Evolutionary conservation across 2,797 vertebrate species (phyloP).

Genomic region (Acanthurus tractus): DNA sequence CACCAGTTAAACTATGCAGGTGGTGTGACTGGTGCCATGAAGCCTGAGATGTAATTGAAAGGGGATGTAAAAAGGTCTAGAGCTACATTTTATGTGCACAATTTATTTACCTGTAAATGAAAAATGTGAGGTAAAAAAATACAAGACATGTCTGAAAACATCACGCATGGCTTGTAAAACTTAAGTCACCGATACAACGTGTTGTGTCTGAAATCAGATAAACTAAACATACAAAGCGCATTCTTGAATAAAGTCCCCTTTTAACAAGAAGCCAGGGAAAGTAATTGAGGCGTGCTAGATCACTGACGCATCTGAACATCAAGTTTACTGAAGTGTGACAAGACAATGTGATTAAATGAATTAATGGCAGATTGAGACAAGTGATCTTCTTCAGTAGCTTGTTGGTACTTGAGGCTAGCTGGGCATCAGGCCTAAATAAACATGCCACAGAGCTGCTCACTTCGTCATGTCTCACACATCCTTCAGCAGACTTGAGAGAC

Average conservation of each 20-base stretch:
- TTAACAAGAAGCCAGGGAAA: conserved; percentile 20
- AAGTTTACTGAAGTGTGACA: conserved; percentile 40
- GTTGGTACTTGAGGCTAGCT: conserved; percentile 38
- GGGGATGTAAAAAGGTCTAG: conserved; percentile 41
- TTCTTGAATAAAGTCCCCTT: conserved; percentile 17
- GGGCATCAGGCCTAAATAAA: conserved; percentile 53
- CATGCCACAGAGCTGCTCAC: conserved; percentile 26
- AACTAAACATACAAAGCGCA: conserved; percentile 32
- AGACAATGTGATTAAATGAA: conserved; percentile 37
- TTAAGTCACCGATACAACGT: conserved; percentile 13
- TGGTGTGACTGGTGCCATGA: conserved; percentile 51
- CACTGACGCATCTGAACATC: conserved; percentile 24
- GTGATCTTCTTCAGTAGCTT: conserved; percentile 36
- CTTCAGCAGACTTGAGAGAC: conserved; percentile 32
- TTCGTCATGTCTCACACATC: conserved; percentile 23
- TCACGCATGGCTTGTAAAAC: conserved; percentile 26
- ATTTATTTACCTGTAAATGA: conserved; percentile 53
- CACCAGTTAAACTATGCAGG: conserved; percentile 65
- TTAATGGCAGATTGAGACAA: conserved; percentile 41
- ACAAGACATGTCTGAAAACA: conserved; percentile 16
- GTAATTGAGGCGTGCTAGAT: conserved; percentile 40
- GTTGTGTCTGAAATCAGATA: conserved; percentile 16
- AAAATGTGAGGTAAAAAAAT: conserved; percentile 29
- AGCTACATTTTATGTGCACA: conserved; percentile 45
- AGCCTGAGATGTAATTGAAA: conserved; percentile 42